Evolutionary conservation across 2,113 vertebrate genomes (phyloP).

Genomic region (Cyrtonyx montezumae): DNA sequence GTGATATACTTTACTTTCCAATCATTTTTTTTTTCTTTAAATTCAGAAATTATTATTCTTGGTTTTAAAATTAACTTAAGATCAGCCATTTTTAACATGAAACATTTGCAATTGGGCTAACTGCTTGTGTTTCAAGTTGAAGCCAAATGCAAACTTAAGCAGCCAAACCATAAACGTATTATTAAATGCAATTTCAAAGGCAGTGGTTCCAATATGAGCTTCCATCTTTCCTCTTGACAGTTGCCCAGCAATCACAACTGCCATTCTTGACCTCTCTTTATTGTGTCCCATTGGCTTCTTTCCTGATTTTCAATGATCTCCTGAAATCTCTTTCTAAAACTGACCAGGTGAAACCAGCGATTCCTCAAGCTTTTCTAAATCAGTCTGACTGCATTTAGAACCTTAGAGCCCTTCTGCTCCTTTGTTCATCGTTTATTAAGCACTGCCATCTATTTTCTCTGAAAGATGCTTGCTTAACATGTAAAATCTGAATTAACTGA

Average conservation of each 20-base stretch:
- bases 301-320: neutral
- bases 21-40: neutral
- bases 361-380: neutral
- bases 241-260: neutral
- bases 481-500: neutral
- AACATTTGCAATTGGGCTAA: neutral
- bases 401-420: neutral
- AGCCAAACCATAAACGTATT: neutral
- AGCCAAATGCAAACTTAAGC: neutral
- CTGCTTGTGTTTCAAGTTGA: conserved; percentile 5
- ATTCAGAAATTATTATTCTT: neutral
- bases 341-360: neutral
- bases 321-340: neutral
- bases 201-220: neutral
- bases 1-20: neutral
- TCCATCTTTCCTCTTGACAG: neutral
- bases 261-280: neutral
- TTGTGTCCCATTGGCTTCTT: neutral
- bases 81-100: neutral
- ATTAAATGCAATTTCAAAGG: conserved; percentile 15
- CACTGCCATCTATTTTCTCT: neutral
- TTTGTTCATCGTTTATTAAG: neutral
- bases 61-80: neutral
- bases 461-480: neutral
- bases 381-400: neutral